Conservation (phyloP, 2,888 invertebrate genomes). For the Sthenelais limicola region DNA sequence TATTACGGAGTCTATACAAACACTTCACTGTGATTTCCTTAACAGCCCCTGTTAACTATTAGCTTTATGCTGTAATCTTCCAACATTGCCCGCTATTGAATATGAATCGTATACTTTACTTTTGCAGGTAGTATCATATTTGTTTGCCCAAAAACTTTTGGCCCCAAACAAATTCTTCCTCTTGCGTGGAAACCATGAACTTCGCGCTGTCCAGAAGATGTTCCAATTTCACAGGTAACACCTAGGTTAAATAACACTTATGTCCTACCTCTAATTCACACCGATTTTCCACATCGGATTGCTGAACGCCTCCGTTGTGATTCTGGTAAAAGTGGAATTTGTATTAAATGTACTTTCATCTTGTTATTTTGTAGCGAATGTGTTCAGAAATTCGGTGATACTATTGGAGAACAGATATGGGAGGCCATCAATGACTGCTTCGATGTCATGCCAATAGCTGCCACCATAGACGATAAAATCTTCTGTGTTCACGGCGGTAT, state of each 20-base stretch:
- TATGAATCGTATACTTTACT: too few relatives aligned
- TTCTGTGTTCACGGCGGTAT: conserved; percentile 87
- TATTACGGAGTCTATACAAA: too few relatives aligned
- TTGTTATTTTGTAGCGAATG: conserved; percentile 77
- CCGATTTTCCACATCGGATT: background rate
- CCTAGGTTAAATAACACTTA: too few relatives aligned
- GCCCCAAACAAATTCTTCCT: conserved; percentile 79
- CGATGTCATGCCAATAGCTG: conserved; percentile 82
- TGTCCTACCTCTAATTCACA: too few relatives aligned
- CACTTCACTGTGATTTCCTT: background rate
- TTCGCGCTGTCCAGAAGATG: conserved; percentile 82
- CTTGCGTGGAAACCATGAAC: conserved; percentile 84
- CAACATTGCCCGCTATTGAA: too few relatives aligned
- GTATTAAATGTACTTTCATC: background rate
- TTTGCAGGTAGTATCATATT: conserved; percentile 80
- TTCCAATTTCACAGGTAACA: conserved; percentile 81
- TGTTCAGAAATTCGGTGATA: conserved; percentile 78
- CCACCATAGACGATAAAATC: conserved; percentile 82
- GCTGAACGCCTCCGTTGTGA: background rate
- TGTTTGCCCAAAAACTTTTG: conserved; percentile 81
- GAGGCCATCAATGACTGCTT: conserved; percentile 81
- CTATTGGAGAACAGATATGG: conserved; percentile 80
- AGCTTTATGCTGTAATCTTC: background rate
- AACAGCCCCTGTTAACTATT: background rate
- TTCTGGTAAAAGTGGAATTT: background rate